A percentile compares a stretch with the other conserved stretches of the same genome.
phyloP scores from a whole-genome alignment of 2,888 invertebrate genomes.

The Trissolcus brochymenae region DNA sequence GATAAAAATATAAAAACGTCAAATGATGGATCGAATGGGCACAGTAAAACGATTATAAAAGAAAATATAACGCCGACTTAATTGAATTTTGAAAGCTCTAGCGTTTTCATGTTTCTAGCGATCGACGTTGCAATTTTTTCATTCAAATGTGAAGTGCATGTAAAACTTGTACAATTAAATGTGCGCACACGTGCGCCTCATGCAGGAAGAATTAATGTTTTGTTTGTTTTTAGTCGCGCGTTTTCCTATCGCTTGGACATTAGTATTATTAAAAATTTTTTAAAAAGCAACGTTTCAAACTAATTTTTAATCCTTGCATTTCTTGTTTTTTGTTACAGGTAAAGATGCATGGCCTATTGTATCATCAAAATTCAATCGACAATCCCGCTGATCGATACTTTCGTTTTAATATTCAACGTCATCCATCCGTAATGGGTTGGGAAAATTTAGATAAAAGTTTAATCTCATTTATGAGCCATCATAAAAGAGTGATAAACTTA shows the following conservation, averaged over 20 bases:
- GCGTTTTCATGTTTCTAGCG: conserved; percentile 26
- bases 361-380: not conserved
- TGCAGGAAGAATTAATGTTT: conserved; percentile 26
- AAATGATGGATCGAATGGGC: no score
- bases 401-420: no score
- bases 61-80: conserved; percentile 23
- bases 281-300: no score
- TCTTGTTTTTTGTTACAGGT: conserved; percentile 1
- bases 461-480: no score
- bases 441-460: no score
- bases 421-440: no score
- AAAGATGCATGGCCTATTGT: not conserved
- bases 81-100: conserved; percentile 37
- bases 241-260: conserved; percentile 7
- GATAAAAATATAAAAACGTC: no score
- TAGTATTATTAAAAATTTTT: not conserved
- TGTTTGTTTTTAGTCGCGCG: conserved; percentile 5
- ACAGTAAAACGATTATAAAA: not conserved
- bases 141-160: conserved; percentile 22
- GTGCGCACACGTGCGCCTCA: conserved; percentile 14
- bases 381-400: no score
- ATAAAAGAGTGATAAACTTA: no score
- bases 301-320: not conserved
- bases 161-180: conserved; percentile 27
- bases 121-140: conserved; percentile 22